Percentiles rank a stretch among this genome's conserved stretches.
Conservation (phyloP, 2,113 vertebrate genomes). For the Ceratotherium simum region DNA sequence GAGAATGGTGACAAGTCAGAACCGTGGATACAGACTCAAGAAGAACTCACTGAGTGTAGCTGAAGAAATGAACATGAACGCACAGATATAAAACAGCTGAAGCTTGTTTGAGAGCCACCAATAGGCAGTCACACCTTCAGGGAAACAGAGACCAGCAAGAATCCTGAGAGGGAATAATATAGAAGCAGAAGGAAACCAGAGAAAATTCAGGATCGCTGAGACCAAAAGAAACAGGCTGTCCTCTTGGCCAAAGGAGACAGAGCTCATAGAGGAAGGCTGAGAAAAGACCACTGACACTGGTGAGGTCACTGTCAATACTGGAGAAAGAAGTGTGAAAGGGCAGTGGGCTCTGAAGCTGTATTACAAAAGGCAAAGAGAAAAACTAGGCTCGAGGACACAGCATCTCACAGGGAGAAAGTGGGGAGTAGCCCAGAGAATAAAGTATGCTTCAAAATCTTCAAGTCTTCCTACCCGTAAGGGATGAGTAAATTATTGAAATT, state of each 20-base stretch:
- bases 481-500: neutral
- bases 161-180: neutral
- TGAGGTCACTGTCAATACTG: neutral
- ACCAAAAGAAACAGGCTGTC: neutral
- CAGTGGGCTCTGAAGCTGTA: too few relatives aligned
- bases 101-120: neutral
- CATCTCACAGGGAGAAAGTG: neutral
- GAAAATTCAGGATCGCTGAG: neutral
- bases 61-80: neutral
- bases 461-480: neutral
- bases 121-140: neutral
- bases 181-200: neutral
- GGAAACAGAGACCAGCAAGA: neutral
- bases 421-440: neutral
- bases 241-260: neutral
- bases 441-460: neutral
- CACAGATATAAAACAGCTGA: neutral
- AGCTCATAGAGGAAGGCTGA: neutral
- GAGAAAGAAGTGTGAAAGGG: neutral
- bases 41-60: neutral
- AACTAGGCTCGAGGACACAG: neutral
- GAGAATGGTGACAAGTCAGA: neutral
- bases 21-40: rapidly evolving
- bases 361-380: neutral
- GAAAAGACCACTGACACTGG: neutral